phyloP scores from a whole-genome alignment of 2,888 invertebrate genomes.

The Aphrophora alni region DNA sequence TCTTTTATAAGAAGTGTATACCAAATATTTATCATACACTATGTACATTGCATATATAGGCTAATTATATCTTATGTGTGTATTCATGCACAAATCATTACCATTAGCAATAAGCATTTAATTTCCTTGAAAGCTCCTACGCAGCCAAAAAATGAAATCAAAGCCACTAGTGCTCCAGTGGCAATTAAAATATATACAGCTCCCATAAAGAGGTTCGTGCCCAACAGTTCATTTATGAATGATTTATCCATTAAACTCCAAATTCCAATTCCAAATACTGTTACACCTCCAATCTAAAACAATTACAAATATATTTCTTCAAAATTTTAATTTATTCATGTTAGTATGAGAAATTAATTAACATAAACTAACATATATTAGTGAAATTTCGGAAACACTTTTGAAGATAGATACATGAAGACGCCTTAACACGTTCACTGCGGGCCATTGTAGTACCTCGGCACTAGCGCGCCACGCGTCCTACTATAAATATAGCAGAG shows the following conservation, averaged over 20 bases:
- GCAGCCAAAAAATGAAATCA: slow-evolving; percentile 90
- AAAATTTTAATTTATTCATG: no score
- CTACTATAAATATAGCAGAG: no score
- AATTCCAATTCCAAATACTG: slow-evolving; percentile 78
- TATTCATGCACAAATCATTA: slow-evolving; percentile 57
- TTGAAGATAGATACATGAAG: no score
- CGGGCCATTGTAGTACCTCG: no score
- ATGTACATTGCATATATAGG: no score
- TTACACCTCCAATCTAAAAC: slow-evolving; percentile 76
- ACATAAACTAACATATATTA: no score
- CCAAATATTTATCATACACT: no score
- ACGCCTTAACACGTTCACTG: no score
- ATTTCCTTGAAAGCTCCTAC: slow-evolving; percentile 94
- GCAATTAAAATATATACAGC: slow-evolving; percentile 84
- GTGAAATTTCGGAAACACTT: no score
- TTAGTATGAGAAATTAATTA: no score
- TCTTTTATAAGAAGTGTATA: no score
- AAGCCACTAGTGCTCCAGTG: slow-evolving; percentile 79
- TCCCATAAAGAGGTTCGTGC: slow-evolving; percentile 86
- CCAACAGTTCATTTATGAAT: slow-evolving; percentile 83
- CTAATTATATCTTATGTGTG: not conserved
- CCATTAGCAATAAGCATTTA: slow-evolving; percentile 90
- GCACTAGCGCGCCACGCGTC: no score
- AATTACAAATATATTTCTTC: slow-evolving; percentile 44
- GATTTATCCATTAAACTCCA: slow-evolving; percentile 87